phyloP scores from a whole-genome alignment of 1,140 invertebrate genomes.

The Diorhabda carinulata region DNA sequence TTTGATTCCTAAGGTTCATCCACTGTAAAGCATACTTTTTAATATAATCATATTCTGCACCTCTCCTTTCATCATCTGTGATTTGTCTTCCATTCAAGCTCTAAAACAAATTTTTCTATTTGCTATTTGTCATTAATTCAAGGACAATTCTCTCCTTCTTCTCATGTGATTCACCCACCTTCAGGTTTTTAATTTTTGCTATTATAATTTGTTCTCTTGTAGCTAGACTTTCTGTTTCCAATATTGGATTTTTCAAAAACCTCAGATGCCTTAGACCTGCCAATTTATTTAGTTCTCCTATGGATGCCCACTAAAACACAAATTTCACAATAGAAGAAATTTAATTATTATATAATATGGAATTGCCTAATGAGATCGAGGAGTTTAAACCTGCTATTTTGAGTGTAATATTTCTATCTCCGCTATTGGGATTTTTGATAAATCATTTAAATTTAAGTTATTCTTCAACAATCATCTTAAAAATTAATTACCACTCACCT shows the following conservation, averaged over 20 bases:
- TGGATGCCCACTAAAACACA: conserved; percentile 64
- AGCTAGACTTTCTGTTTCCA: conserved; percentile 62
- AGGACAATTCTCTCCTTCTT: neutral
- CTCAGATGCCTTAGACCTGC: conserved; percentile 65
- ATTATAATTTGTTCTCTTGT: conserved; percentile 71
- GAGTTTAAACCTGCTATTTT: too few relatives aligned
- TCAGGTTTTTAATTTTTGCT: conserved; percentile 64
- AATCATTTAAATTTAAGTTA: too few relatives aligned
- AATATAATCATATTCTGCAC: conserved; percentile 85
- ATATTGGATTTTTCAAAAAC: conserved; percentile 69
- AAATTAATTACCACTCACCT: conserved; percentile 45
- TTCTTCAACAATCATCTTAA: too few relatives aligned
- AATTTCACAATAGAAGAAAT: neutral
- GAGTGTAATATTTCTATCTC: too few relatives aligned
- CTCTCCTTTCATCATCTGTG: conserved; percentile 63
- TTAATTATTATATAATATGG: too few relatives aligned
- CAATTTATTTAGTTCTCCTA: conserved; percentile 82
- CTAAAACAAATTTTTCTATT: conserved; percentile 44
- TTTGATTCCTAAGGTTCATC: conserved; percentile 53
- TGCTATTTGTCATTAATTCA: neutral
- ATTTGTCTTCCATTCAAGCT: conserved; percentile 68
- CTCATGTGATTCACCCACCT: conserved; percentile 45
- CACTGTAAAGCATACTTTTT: conserved; percentile 75
- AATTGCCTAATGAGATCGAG: too few relatives aligned
- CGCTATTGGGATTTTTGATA: too few relatives aligned